A percentile compares a stretch with the other conserved stretches of the same genome.
Evolutionary conservation across 2,797 vertebrate species (phyloP).

Genomic region (Halcyon leucocephala): DNA sequence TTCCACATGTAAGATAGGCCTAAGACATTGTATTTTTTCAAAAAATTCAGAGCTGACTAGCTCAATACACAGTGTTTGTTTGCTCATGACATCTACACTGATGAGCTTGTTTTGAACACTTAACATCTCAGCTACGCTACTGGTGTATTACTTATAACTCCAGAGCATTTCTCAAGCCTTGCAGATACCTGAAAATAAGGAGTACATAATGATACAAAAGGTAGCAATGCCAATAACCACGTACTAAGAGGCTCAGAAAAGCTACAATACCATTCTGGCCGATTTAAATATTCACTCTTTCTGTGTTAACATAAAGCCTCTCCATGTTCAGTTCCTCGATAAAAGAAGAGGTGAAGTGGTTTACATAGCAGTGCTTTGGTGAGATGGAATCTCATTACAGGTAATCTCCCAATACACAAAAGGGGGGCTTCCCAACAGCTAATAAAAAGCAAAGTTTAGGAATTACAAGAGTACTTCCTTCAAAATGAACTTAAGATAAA

Average conservation of each 20-base stretch:
- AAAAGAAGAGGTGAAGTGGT: slow-evolving; percentile 51
- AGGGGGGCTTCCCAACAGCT: slow-evolving; percentile 22
- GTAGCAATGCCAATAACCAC: not conserved
- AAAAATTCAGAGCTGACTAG: not conserved
- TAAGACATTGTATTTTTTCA: not conserved
- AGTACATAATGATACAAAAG: not conserved
- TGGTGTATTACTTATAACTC: not conserved
- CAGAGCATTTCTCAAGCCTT: not conserved
- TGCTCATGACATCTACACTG: not conserved
- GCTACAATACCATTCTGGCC: slow-evolving; percentile 2
- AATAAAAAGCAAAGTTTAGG: not conserved
- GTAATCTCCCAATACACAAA: slow-evolving; percentile 42
- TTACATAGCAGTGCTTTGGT: slow-evolving; percentile 33
- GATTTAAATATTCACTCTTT: slow-evolving; percentile 67
- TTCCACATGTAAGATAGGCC: not conserved
- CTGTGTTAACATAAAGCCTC: slow-evolving; percentile 48
- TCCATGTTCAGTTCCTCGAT: slow-evolving; percentile 43
- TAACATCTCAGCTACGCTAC: not conserved
- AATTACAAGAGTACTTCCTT: not conserved
- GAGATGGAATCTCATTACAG: slow-evolving; percentile 38
- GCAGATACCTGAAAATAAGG: not conserved
- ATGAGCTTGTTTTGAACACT: not conserved
- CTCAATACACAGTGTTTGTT: not conserved
- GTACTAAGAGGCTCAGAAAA: slow-evolving; percentile 17
- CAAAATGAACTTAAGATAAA: slow-evolving; percentile 23